Conservation (phyloP, 2,888 invertebrate genomes). For the Callinectes sapidus region DNA sequence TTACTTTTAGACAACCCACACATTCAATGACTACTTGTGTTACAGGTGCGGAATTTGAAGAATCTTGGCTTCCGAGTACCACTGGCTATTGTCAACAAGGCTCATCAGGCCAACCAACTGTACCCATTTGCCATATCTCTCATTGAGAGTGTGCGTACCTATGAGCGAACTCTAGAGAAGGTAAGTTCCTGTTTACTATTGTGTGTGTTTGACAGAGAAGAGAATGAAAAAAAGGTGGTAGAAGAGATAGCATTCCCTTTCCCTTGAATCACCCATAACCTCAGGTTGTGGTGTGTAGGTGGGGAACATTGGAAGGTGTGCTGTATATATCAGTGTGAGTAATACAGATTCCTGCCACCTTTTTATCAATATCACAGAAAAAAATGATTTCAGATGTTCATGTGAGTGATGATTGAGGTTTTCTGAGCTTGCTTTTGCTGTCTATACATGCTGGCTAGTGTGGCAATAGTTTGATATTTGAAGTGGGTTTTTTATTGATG, state of each 20-base stretch:
- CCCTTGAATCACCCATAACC: neutral
- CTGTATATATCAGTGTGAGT: neutral
- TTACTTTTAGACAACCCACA: neutral
- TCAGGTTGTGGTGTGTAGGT: neutral
- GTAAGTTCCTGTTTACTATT: conserved; percentile 78
- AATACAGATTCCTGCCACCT: conserved; percentile 24
- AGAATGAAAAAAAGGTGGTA: neutral
- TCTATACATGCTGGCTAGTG: conserved; percentile 51
- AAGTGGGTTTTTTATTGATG: conserved; percentile 57
- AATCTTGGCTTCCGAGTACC: conserved; percentile 97
- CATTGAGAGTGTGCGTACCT: conserved; percentile 97
- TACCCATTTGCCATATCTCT: conserved; percentile 99
- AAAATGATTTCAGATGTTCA: conserved; percentile 50
- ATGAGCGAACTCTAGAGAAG: conserved; percentile 97
- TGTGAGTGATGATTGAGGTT: conserved; percentile 53
- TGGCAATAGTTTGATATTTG: conserved; percentile 47
- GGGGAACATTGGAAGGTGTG: conserved; percentile 8
- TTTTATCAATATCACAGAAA: neutral
- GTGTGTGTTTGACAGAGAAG: neutral
- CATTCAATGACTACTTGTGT: conserved; percentile 37
- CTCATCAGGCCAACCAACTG: conserved; percentile 98
- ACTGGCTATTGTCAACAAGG: conserved; percentile 97
- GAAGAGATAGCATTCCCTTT: neutral
- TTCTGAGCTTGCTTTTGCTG: conserved; percentile 58
- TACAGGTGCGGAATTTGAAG: conserved; percentile 89